These are phyloP conservation scores for Bicyclus anynana DNA, from an alignment of 1,140 invertebrate species.

Conservation along the genomic window DNA sequence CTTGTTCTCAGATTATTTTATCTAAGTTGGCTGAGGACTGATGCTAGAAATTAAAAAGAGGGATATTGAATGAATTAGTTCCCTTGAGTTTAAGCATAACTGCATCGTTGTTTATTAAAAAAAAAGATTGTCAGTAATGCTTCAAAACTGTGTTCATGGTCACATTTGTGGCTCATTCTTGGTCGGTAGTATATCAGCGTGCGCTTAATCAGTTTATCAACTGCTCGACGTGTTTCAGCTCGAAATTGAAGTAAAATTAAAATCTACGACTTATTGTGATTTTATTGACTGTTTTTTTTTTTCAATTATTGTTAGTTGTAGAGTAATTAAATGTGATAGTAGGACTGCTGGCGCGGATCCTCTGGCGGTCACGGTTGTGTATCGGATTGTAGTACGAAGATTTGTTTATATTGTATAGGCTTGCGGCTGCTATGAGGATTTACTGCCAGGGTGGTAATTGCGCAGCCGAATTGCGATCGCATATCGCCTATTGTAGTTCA, in stretches of 20 bases:
- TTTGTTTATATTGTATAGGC: conserved; percentile 40
- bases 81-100: too few species aligned
- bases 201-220: conserved; percentile 9
- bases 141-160: too few species aligned
- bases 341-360: conserved; percentile 50
- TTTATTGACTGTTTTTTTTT: conserved; percentile 63
- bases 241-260: conserved; percentile 23
- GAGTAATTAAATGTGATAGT: conserved; percentile 51
- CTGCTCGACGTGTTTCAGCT: conserved; percentile 35
- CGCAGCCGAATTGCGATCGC: background rate
- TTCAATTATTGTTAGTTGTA: conserved; percentile 49
- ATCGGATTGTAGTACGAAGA: conserved; percentile 30
- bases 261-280: conserved; percentile 39
- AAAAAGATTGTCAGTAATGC: too few species aligned
- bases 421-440: conserved; percentile 30
- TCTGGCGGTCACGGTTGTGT: conserved; percentile 35
- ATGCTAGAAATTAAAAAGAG: too few species aligned
- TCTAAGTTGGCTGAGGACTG: too few species aligned
- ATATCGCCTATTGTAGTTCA: background rate
- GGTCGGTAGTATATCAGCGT: background rate
- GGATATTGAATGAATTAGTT: too few species aligned
- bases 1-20: too few species aligned
- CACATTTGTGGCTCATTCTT: too few species aligned
- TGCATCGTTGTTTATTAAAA: too few species aligned
- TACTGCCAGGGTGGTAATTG: conserved; percentile 6